Evolutionary conservation across 2,797 vertebrate genomes (phyloP).

Genomic region (Lates japonicus): DNA sequence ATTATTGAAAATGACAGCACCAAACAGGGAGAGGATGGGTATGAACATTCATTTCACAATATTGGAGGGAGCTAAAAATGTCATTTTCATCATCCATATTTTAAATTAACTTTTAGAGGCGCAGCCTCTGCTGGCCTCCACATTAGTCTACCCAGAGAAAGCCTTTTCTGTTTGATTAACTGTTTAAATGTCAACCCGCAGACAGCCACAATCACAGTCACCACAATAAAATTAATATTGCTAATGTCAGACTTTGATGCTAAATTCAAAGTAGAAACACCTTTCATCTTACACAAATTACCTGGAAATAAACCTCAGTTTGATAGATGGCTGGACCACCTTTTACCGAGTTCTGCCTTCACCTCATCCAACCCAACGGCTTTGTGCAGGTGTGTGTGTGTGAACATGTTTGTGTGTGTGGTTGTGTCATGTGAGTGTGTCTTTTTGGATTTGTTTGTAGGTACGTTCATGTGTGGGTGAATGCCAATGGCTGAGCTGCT

Average conservation of each 20-base stretch:
- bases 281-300: conserved; percentile 24
- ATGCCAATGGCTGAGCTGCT: conserved; percentile 58
- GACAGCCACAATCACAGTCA: conserved; percentile 41
- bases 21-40: conserved; percentile 9
- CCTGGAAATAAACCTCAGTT: conserved; percentile 31
- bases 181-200: conserved; percentile 73
- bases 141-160: conserved; percentile 7
- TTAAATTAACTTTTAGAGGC: conserved; percentile 59
- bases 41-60: conserved; percentile 34
- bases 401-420: background rate
- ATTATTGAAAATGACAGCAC: conserved; percentile 40
- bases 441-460: conserved; percentile 48
- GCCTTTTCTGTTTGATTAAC: conserved; percentile 61
- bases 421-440: conserved; percentile 24
- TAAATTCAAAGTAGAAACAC: conserved; percentile 47
- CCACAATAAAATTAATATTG: conserved; percentile 35
- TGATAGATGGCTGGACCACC: conserved; percentile 32
- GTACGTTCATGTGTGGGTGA: conserved; percentile 48
- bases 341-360: conserved; percentile 23
- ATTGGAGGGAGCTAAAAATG: conserved; percentile 38
- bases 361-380: conserved; percentile 3
- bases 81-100: conserved; percentile 49
- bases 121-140: conserved; percentile 3
- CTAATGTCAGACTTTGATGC: conserved; percentile 54
- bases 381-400: background rate